Conservation (phyloP, 2,113 vertebrate species). For the Platichthys flesus region DNA sequence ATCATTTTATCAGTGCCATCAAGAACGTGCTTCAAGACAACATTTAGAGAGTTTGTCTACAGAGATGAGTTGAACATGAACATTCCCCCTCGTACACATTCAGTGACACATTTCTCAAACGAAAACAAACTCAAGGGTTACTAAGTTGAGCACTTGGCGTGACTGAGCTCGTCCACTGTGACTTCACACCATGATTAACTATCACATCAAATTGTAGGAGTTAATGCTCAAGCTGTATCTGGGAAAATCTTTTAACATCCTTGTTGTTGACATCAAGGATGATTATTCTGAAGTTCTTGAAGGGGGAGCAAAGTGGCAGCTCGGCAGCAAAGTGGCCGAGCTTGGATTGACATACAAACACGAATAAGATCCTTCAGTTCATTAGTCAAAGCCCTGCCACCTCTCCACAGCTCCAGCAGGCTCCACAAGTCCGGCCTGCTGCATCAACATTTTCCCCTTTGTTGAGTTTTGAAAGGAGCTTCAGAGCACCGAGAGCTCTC, state of each 20-base stretch:
- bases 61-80: slow-evolving; percentile 1
- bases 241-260: slow-evolving; percentile 1
- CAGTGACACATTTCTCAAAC: slow-evolving; percentile 4
- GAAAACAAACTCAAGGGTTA: not conserved
- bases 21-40: slow-evolving; percentile 1
- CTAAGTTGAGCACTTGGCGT: slow-evolving; percentile 1
- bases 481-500: slow-evolving; percentile 9
- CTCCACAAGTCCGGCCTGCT: slow-evolving; percentile 42
- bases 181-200: slow-evolving; percentile 11
- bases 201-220: not conserved
- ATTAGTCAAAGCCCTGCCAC: slow-evolving; percentile 11
- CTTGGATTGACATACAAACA: slow-evolving; percentile 24
- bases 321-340: not conserved
- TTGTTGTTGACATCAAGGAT: slow-evolving; percentile 1
- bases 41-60: slow-evolving; percentile 5
- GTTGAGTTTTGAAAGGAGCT: slow-evolving; percentile 42
- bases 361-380: slow-evolving; percentile 23
- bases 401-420: slow-evolving; percentile 22
- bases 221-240: slow-evolving; percentile 11
- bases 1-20: slow-evolving; percentile 17
- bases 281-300: not conserved
- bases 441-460: slow-evolving; percentile 53
- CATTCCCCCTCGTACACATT: not conserved
- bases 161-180: not conserved
- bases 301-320: too few relatives aligned